These are phyloP conservation scores for Oryzaephilus surinamensis DNA, from an alignment of 1,140 invertebrate genomes.

Conservation along the genomic window DNA sequence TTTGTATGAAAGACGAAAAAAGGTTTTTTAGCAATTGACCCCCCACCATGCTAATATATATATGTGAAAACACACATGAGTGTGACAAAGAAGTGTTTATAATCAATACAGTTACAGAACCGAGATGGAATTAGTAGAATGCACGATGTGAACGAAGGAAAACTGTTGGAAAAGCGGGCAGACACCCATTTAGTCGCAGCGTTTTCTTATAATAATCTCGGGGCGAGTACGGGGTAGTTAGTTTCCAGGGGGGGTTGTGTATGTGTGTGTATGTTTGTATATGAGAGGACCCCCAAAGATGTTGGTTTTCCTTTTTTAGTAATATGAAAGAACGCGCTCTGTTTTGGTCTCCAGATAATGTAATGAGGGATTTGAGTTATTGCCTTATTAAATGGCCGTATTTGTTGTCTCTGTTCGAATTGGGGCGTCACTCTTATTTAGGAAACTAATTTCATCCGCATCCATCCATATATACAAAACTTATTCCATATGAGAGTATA, in stretches of 20 bases:
- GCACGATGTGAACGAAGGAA: background rate
- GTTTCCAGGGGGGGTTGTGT: conserved; percentile 11
- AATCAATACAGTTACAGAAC: too few species aligned
- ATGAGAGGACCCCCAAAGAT: conserved; percentile 5
- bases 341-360: conserved; percentile 28
- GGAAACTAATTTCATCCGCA: too few species aligned
- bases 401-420: conserved; percentile 17
- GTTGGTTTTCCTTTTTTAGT: conserved; percentile 27
- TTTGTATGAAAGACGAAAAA: conserved; percentile 36
- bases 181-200: conserved; percentile 28
- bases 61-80: conserved; percentile 20
- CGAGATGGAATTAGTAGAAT: background rate
- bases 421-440: too few species aligned
- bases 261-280: background rate
- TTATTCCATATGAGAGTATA: too few species aligned
- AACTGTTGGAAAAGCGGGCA: conserved; percentile 13
- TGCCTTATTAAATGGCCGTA: conserved; percentile 28
- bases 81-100: conserved; percentile 8
- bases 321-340: conserved; percentile 24
- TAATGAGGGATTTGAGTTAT: conserved; percentile 33
- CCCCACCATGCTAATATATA: conserved; percentile 26
- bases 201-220: conserved; percentile 33
- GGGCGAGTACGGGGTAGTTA: conserved; percentile 29
- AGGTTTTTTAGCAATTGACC: conserved; percentile 29
- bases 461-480: too few species aligned